phyloP scores from a whole-genome alignment of 2,113 vertebrate species.

The Cardinalis cardinalis region DNA sequence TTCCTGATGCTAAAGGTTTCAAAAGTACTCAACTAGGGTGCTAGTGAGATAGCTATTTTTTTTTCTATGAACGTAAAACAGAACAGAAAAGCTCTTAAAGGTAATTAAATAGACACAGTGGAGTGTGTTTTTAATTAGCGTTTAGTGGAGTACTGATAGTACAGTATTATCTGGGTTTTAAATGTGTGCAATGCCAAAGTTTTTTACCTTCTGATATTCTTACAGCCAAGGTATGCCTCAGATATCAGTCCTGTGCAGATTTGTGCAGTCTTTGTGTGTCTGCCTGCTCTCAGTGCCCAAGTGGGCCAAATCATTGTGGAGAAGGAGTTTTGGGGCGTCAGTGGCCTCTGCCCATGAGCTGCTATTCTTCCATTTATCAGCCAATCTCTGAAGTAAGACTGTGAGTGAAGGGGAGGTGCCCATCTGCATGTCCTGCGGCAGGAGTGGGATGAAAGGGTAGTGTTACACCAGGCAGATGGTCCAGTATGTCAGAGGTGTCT shows the following conservation, averaged over 20 bases:
- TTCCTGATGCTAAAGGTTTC: background rate
- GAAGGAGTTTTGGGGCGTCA: background rate
- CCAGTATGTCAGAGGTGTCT: rapidly evolving
- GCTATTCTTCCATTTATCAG: background rate
- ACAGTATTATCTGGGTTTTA: background rate
- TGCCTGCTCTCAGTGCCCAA: background rate
- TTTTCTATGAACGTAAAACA: background rate
- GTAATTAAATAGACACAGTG: background rate
- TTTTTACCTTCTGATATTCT: background rate
- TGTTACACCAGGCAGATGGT: background rate
- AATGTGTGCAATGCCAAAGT: background rate
- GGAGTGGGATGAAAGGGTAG: background rate
- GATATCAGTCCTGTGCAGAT: background rate
- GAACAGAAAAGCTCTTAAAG: background rate
- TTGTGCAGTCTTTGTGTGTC: background rate
- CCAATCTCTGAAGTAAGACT: background rate
- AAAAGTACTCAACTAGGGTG: background rate
- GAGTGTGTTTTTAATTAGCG: background rate
- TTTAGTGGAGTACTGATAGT: background rate
- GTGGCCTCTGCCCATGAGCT: background rate
- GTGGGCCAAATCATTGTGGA: rapidly evolving
- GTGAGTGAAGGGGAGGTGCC: background rate
- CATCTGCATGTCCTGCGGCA: background rate
- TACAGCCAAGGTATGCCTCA: background rate
- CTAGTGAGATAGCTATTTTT: background rate